Conservation (phyloP, 2,797 vertebrate species). For the Mionectes olivaceus region DNA sequence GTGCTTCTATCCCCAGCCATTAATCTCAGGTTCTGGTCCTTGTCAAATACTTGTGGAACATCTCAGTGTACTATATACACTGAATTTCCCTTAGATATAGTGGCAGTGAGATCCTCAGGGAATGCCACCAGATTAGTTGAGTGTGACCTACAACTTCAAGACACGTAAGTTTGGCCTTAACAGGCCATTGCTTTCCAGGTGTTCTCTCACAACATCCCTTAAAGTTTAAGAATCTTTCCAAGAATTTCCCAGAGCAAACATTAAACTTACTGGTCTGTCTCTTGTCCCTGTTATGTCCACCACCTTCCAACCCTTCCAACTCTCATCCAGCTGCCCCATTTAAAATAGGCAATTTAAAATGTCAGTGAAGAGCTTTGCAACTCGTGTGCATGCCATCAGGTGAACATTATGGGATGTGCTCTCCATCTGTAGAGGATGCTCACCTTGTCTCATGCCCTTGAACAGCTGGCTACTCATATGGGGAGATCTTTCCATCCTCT, state of each 20-base stretch:
- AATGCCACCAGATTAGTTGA: not conserved
- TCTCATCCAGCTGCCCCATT: not conserved
- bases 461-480: not conserved
- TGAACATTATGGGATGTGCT: not conserved
- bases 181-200: not conserved
- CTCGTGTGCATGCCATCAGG: not conserved
- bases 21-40: not conserved
- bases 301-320: not conserved
- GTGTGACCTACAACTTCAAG: not conserved
- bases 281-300: not conserved
- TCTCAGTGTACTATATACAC: not conserved
- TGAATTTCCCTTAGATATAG: not conserved
- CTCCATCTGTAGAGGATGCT: not conserved
- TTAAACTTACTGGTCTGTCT: not conserved
- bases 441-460: not conserved
- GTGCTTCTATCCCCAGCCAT: not conserved
- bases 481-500: not conserved
- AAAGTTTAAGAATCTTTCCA: slow-evolving; percentile 31
- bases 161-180: not conserved
- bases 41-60: slow-evolving; percentile 26
- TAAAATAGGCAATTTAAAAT: not conserved
- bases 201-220: slow-evolving; percentile 56
- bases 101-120: slow-evolving; percentile 24
- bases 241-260: slow-evolving; percentile 59
- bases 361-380: not conserved